phyloP scores from a whole-genome alignment of 2,113 vertebrate genomes.

The Chamaea fasciata region DNA sequence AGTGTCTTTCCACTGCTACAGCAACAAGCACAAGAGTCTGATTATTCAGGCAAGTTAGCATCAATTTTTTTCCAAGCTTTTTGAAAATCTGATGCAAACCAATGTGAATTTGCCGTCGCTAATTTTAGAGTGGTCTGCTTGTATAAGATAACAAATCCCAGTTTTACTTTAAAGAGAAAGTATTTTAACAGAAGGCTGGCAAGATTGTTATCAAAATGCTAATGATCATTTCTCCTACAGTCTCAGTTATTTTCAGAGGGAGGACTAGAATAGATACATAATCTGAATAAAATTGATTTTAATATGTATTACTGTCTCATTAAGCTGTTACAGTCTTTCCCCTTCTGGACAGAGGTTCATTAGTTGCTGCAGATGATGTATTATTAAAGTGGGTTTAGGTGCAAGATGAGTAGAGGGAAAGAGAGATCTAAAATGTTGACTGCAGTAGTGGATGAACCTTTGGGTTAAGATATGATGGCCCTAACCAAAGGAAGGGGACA shows the following conservation, averaged over 20 bases:
- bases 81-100: neutral
- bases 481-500: neutral
- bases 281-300: conserved; percentile 52
- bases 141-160: conserved; percentile 28
- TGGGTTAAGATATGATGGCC: neutral
- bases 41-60: neutral
- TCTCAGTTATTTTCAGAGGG: conserved; percentile 47
- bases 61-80: neutral
- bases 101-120: neutral
- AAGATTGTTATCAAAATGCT: conserved; percentile 60
- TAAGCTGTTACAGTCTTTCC: conserved; percentile 31
- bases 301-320: conserved; percentile 49
- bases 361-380: neutral
- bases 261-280: conserved; percentile 39
- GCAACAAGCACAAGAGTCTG: conserved; percentile 8
- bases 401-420: neutral
- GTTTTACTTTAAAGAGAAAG: conserved; percentile 30
- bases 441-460: neutral
- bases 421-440: neutral
- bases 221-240: conserved; percentile 29
- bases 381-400: neutral
- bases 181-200: conserved; percentile 38
- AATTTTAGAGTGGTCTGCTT: conserved; percentile 45
- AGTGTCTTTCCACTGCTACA: neutral
- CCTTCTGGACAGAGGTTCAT: conserved; percentile 41